Conservation (phyloP, 92 coral and sea anemone species). For the Porites lobata region DNA sequence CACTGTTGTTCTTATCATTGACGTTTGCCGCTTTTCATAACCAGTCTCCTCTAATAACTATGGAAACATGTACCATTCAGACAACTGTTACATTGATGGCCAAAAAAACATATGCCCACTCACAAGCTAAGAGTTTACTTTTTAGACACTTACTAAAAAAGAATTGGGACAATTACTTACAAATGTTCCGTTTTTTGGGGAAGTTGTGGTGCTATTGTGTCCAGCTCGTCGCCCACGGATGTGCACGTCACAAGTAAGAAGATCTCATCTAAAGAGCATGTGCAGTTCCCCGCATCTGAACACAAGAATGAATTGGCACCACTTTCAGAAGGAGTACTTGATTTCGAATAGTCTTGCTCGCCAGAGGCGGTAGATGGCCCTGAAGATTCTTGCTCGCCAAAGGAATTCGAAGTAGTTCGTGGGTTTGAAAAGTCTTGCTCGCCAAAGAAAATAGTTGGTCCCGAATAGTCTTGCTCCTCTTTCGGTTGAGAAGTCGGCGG, state of each 20-base stretch:
- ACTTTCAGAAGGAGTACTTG: too few species aligned
- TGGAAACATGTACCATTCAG: too few species aligned
- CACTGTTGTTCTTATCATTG: too few species aligned
- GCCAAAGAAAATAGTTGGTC: background rate
- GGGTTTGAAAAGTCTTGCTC: too few species aligned
- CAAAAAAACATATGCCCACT: too few species aligned
- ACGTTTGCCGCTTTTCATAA: too few species aligned
- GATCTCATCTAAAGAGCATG: background rate
- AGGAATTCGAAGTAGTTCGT: too few species aligned
- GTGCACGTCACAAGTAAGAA: background rate
- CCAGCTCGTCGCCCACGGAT: slow-evolving; percentile 26
- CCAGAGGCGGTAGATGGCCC: background rate
- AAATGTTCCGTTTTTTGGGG: slow-evolving; percentile 11
- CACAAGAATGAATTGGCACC: background rate
- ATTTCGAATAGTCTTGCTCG: too few species aligned
- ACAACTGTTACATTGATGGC: too few species aligned
- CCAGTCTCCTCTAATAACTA: too few species aligned
- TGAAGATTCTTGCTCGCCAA: background rate
- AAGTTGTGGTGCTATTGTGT: slow-evolving; percentile 8
- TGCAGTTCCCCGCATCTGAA: slow-evolving; percentile 25
- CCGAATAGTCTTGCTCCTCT: background rate
- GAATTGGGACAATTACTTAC: background rate
- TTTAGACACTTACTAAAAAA: too few species aligned
- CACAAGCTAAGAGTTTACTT: too few species aligned
- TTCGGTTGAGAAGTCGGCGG: background rate